Percentiles rank a stretch among this genome's conserved stretches.
Evolutionary conservation across 2,888 invertebrate species (phyloP).

Genomic region (Furcula furcula): DNA sequence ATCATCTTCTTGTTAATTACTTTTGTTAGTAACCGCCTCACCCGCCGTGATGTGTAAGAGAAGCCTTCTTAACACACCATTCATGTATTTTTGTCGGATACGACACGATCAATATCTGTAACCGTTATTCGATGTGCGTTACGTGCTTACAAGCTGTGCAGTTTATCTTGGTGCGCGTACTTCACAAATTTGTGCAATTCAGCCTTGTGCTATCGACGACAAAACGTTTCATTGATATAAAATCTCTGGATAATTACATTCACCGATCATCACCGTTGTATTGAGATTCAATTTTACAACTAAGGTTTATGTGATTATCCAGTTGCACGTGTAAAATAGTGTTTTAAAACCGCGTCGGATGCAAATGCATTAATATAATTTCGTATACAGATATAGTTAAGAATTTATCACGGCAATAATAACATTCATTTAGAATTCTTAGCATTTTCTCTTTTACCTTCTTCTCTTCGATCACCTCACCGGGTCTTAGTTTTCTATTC

Average conservation of each 20-base stretch:
- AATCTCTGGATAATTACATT: constrained; percentile 63
- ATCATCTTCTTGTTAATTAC: constrained; percentile 61
- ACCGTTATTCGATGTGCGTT: constrained; percentile 69
- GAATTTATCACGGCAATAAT: constrained; percentile 72
- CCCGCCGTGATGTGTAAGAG: constrained; percentile 47
- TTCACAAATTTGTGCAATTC: constrained; percentile 74
- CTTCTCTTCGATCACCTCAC: constrained; percentile 96
- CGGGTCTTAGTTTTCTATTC: constrained; percentile 96
- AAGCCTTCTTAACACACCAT: constrained; percentile 57
- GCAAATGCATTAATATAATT: constrained; percentile 69
- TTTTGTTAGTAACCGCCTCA: constrained; percentile 65
- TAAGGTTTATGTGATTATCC: constrained; percentile 60
- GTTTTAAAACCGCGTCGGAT: constrained; percentile 65
- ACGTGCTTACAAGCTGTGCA: constrained; percentile 80
- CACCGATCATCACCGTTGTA: constrained; percentile 10
- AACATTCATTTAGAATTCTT: constrained; percentile 73
- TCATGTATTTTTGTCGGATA: constrained; percentile 37
- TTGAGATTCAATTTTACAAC: constrained; percentile 4
- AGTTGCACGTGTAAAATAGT: constrained; percentile 44
- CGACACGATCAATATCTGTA: constrained; percentile 42
- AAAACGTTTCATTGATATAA: constrained; percentile 50
- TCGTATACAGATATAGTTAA: constrained; percentile 71
- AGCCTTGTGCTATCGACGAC: constrained; percentile 70
- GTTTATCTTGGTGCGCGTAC: constrained; percentile 70
- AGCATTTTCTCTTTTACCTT: constrained; percentile 87